Evolutionary conservation across 2,888 invertebrate genomes (phyloP).

Genomic region (Chirona hameri): DNA sequence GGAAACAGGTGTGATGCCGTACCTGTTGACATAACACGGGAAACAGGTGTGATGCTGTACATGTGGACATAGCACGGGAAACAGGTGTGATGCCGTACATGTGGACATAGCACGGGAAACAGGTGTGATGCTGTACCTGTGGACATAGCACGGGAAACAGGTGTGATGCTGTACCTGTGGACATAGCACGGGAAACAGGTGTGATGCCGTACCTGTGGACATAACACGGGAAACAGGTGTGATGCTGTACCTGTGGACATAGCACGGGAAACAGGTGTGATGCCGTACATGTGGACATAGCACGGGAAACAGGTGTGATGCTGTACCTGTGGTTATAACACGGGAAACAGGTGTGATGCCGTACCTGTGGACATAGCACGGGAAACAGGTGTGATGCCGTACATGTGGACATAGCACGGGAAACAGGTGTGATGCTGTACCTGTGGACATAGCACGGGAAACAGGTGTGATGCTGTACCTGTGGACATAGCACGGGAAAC

Average conservation of each 20-base stretch:
- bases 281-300: slow-evolving; percentile 54
- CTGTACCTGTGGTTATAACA: slow-evolving; percentile 54
- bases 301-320: slow-evolving; percentile 46
- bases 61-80: slow-evolving; percentile 46
- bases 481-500: slow-evolving; percentile 34
- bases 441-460: slow-evolving; percentile 46
- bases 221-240: slow-evolving; percentile 42
- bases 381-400: slow-evolving; percentile 52
- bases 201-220: slow-evolving; percentile 58
- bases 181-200: background rate
- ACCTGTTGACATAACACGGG: slow-evolving; percentile 49
- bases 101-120: slow-evolving; percentile 34
- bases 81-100: slow-evolving; percentile 58
- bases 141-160: slow-evolving; percentile 31
- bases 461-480: slow-evolving; percentile 58
- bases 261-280: slow-evolving; percentile 46
- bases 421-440: slow-evolving; percentile 54
- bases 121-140: slow-evolving; percentile 58
- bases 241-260: slow-evolving; percentile 56
- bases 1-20: slow-evolving; percentile 52
- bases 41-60: slow-evolving; percentile 54
- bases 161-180: slow-evolving; percentile 58
- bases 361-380: slow-evolving; percentile 52
- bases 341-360: slow-evolving; percentile 49
- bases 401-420: slow-evolving; percentile 49